Percentiles rank a stretch among this genome's conserved stretches.
Conservation (phyloP, 1,140 invertebrate genomes). For the Pseudomyrmex sp. region DNA sequence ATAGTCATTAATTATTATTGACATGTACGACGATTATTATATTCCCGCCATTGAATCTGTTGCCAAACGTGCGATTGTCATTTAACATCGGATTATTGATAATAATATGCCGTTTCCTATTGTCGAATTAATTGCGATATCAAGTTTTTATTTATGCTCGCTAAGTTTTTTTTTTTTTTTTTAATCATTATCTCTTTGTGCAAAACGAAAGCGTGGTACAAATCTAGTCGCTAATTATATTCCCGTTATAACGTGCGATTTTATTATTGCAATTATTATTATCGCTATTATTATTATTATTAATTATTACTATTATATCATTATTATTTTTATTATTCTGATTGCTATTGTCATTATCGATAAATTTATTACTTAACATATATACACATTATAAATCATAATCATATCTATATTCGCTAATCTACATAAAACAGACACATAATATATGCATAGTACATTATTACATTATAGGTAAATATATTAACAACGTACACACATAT, state of each 20-base stretch:
- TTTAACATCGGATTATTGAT: conserved; percentile 66
- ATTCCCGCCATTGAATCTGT: conserved; percentile 46
- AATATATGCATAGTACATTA: conserved; percentile 60
- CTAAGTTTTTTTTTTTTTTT: not conserved
- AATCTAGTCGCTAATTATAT: conserved; percentile 45
- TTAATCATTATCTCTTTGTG: conserved; percentile 8
- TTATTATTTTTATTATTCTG: conserved; percentile 74
- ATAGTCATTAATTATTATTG: conserved; percentile 63
- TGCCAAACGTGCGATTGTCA: conserved; percentile 64
- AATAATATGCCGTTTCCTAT: conserved; percentile 45
- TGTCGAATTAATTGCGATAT: conserved; percentile 46
- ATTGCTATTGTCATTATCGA: conserved; percentile 77
- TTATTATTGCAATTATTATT: conserved; percentile 63
- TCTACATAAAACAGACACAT: conserved; percentile 60
- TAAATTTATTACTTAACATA: conserved; percentile 68
- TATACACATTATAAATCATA: conserved; percentile 65
- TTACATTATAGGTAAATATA: conserved; percentile 58
- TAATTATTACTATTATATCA: conserved; percentile 57
- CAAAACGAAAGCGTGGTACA: conserved; percentile 18
- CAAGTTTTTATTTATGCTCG: conserved; percentile 23
- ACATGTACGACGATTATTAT: conserved; percentile 56
- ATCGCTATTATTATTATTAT: conserved; percentile 59
- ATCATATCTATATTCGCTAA: conserved; percentile 77
- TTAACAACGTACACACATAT: conserved; percentile 52
- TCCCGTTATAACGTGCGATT: conserved; percentile 26